These are phyloP conservation scores for Desmophyllum pertusum DNA, from an alignment of 92 coral and sea anemone genomes.

Conservation along the genomic window DNA sequence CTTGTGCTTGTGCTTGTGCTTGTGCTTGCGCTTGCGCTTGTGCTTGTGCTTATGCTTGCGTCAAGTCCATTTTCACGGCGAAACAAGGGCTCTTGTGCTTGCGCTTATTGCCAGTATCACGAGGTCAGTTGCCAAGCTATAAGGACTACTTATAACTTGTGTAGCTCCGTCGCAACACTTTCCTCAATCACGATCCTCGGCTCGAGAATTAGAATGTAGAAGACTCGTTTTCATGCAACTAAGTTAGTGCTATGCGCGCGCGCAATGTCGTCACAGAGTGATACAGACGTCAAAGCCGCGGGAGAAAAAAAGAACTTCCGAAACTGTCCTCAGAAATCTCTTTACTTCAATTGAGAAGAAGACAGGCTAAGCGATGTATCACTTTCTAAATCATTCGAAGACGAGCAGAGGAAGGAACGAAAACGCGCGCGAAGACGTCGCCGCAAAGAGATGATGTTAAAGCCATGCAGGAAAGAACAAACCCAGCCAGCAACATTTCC, in stretches of 20 bases:
- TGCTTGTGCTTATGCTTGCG: no score
- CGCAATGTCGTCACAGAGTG: slow-evolving; percentile 43
- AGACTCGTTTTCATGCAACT: background rate
- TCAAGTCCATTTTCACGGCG: no score
- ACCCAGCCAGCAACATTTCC: slow-evolving; percentile 52
- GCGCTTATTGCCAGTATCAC: no score
- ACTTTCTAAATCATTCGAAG: slow-evolving; percentile 25
- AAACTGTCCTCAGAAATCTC: background rate
- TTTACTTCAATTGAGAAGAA: background rate
- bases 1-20: no score
- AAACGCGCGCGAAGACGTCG: slow-evolving; percentile 48
- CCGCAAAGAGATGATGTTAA: slow-evolving; percentile 33
- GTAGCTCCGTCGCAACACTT: no score
- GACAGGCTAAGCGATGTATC: slow-evolving; percentile 24
- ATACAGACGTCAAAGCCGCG: background rate
- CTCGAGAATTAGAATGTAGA: no score
- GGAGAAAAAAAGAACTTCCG: background rate
- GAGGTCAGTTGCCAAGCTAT: no score
- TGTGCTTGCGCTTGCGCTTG: no score
- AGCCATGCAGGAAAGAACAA: slow-evolving; percentile 36
- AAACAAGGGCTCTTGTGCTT: no score
- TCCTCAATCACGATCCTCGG: no score
- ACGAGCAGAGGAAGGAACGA: slow-evolving; percentile 45
- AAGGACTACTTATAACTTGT: no score
- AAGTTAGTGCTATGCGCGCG: slow-evolving; percentile 30